Conservation (phyloP, 2,797 vertebrate species). For the Podarcis lilfordi region DNA sequence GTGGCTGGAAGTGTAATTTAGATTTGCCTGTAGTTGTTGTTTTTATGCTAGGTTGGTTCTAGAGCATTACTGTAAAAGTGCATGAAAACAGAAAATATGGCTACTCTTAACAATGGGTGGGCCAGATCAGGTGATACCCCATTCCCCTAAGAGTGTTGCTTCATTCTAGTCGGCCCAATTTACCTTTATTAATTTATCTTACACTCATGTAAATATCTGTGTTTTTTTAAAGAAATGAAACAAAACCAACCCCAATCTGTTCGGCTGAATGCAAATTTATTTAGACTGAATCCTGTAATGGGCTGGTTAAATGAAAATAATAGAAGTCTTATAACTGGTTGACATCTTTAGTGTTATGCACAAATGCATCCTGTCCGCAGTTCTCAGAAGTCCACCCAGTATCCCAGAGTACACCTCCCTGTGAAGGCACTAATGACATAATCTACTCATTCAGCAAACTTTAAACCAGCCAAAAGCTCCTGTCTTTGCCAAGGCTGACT, state of each 20-base stretch:
- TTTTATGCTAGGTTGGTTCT: neutral
- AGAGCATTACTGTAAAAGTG: neutral
- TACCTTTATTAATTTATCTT: neutral
- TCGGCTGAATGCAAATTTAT: neutral
- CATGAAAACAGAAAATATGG: neutral
- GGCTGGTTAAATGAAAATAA: neutral
- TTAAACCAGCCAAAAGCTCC: conserved; percentile 13
- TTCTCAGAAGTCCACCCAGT: accelerated
- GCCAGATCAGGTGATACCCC: too few relatives aligned
- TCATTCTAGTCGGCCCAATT: neutral
- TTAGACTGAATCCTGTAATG: neutral
- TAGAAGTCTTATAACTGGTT: neutral
- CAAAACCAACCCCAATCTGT: too few relatives aligned
- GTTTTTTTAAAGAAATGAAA: too few relatives aligned
- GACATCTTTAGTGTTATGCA: neutral
- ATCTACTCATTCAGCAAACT: conserved; percentile 12
- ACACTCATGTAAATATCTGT: neutral
- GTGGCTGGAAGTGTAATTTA: neutral
- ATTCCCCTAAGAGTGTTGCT: neutral
- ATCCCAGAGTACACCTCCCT: neutral
- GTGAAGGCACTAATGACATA: conserved; percentile 18
- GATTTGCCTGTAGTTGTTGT: neutral
- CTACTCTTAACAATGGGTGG: neutral
- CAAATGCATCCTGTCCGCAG: neutral
- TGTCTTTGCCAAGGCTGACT: accelerated